phyloP scores from a whole-genome alignment of 2,888 invertebrate species.

The Lapara coniferarum region DNA sequence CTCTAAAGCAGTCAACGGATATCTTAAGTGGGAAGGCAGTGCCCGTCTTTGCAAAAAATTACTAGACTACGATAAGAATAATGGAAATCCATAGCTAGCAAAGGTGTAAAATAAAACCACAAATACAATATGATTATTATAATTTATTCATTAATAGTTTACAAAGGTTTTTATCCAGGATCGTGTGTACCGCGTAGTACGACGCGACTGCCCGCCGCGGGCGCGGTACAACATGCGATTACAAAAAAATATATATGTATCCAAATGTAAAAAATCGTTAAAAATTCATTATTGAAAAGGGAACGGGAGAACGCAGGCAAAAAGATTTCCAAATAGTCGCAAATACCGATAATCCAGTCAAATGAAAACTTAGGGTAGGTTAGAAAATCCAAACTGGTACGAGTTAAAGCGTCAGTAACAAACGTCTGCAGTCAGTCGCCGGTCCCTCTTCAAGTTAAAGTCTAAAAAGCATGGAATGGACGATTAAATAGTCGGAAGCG shows the following conservation, averaged over 20 bases:
- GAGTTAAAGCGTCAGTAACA: not conserved
- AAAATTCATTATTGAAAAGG: conserved; percentile 16
- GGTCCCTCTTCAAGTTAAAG: conserved; percentile 39
- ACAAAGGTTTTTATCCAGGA: conserved; percentile 52
- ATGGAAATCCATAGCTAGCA: not conserved
- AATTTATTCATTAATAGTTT: conserved; percentile 84
- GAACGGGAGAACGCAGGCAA: not conserved
- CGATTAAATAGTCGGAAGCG: conserved; percentile 46
- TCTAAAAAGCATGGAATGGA: conserved; percentile 68
- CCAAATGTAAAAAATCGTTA: conserved; percentile 36
- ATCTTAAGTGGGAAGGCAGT: too few species aligned
- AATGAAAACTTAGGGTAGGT: not conserved
- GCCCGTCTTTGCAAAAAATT: too few species aligned
- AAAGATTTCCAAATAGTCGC: not conserved
- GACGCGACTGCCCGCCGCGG: not conserved
- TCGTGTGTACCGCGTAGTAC: conserved; percentile 8
- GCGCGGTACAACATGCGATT: conserved; percentile 4
- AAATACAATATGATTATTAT: conserved; percentile 81
- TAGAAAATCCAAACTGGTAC: not conserved
- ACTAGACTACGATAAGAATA: too few species aligned
- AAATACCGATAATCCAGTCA: not conserved
- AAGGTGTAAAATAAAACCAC: conserved; percentile 58
- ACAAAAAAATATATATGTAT: conserved; percentile 29
- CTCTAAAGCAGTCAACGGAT: too few species aligned
- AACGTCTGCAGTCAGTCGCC: not conserved